phyloP scores from a whole-genome alignment of 2,797 vertebrate genomes.

The Syngnathus acus region DNA sequence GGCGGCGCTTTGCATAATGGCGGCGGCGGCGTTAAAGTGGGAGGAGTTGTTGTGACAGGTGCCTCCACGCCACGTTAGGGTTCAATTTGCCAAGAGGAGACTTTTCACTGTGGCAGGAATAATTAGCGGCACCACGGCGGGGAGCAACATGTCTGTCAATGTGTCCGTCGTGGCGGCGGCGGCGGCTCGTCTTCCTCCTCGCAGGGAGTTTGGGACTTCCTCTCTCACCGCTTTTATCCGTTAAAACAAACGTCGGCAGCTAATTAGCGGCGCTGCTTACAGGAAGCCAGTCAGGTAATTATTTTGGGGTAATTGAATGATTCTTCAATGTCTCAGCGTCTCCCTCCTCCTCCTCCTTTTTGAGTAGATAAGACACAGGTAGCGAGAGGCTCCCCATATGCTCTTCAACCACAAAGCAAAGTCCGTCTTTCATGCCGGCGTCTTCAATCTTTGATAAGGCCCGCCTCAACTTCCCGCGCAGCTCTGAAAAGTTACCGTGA shows the following conservation, averaged over 20 bases:
- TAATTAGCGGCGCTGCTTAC: conserved; percentile 99
- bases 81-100: conserved; percentile 99
- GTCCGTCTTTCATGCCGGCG: conserved; percentile 66
- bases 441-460: conserved; percentile 72
- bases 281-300: conserved; percentile 93
- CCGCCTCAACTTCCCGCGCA: background rate
- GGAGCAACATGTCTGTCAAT: conserved; percentile 83
- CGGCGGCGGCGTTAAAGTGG: conserved; percentile 36
- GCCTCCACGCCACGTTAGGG: conserved; percentile 97
- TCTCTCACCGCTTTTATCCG: conserved; percentile 34
- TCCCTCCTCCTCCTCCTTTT: conserved; percentile 41
- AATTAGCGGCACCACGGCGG: conserved; percentile 72
- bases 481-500: background rate
- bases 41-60: conserved; percentile 96
- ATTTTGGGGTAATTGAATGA: conserved; percentile 99
- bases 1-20: conserved; percentile 96
- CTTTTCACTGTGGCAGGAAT: conserved; percentile 98
- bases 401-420: conserved; percentile 72
- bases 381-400: conserved; percentile 64
- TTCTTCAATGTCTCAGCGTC: conserved; percentile 86
- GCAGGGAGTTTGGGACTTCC: conserved; percentile 79
- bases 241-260: conserved; percentile 95
- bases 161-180: conserved; percentile 85
- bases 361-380: conserved; percentile 81
- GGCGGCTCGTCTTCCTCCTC: conserved; percentile 76